Base-by-base conservation (phyloP, 2,888 invertebrate species). In the Clepsis dumicolana region DNA sequence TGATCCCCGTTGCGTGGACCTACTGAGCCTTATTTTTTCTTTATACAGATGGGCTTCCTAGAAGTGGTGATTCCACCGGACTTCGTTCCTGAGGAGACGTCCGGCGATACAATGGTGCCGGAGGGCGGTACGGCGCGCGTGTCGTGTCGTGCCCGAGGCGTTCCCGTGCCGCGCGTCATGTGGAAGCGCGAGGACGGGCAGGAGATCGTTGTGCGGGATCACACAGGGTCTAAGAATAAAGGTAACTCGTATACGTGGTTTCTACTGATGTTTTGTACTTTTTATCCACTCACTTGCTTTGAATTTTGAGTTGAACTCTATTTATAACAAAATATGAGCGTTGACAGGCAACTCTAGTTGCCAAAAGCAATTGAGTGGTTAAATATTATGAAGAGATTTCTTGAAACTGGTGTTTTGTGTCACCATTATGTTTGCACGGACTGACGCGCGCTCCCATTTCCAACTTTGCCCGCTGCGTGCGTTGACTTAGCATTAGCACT, bases 1-100 rank as follows among this genome's bases (percentile, higher is more conserved):
- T 35, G 3, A 38, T 38, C 2, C 32, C 1, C 8, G 8, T 38
- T 38, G 4, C 2, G 0, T 38, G 0, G 14, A n/a, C 4, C n/a
- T 38, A 14, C 38, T 38, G 4, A n/a, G 38, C n/a, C 2, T 38
- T 38, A 14, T n/a, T 8, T 21, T 57, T 38, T 1, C 38, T 14
- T 21, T 65, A 68, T 75, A 18, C 91, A 97, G 97, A 95, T 96
- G 87, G 97, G 97, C 65, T 95, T 94, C 88, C 91, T 97, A 77
- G 96, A 97, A 76, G 96, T 97, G 66, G 96, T 97, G 44, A 96
- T 97, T 73, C 97, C 97, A 18, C 97, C 98, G 12, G 96, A 97
- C 84, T 97, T 98, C 79, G 94, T 97, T 54, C 87, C 95, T 16
- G 96, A 96, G 77, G 96, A 96, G 81, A 97, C 97, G 5, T 96